Conservation (phyloP, 2,113 vertebrate species). For the Empidonax traillii region DNA sequence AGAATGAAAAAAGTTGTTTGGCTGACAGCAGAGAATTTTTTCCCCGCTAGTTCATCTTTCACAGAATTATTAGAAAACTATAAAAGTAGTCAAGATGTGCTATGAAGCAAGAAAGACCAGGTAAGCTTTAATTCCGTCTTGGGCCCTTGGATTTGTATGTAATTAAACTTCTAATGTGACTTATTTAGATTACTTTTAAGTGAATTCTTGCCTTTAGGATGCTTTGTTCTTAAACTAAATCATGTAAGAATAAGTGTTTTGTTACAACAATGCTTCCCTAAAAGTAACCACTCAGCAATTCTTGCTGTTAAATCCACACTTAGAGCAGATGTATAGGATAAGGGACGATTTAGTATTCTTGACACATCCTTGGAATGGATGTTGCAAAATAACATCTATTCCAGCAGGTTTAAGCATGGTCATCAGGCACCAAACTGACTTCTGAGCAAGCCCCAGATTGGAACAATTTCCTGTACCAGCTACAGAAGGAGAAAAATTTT, state of each 20-base stretch:
- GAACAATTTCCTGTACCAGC: not conserved
- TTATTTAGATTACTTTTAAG: not conserved
- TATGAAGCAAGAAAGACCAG: not conserved
- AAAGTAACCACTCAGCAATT: not conserved
- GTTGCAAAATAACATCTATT: not conserved
- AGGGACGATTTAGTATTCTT: not conserved
- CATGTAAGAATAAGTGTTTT: rapidly evolving
- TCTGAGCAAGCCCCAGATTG: not conserved
- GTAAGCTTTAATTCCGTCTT: not conserved
- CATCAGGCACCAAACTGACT: not conserved
- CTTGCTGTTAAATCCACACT: not conserved
- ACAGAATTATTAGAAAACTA: not conserved
- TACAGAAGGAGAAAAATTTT: not conserved
- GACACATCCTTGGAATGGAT: not conserved
- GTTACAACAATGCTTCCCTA: not conserved
- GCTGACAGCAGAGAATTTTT: not conserved
- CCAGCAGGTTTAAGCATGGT: not conserved
- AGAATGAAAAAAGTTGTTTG: not conserved
- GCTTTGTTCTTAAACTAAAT: not conserved
- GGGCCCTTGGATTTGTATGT: not conserved
- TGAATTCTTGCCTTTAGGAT: not conserved
- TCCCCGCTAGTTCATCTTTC: not conserved
- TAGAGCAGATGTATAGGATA: not conserved
- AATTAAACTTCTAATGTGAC: not conserved
- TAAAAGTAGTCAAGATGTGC: not conserved